Evolutionary conservation across 2,113 vertebrate species (phyloP), one percentile per base, ranked within the genome.

Genomic region (Tychaedon coryphoeus): DNA sequence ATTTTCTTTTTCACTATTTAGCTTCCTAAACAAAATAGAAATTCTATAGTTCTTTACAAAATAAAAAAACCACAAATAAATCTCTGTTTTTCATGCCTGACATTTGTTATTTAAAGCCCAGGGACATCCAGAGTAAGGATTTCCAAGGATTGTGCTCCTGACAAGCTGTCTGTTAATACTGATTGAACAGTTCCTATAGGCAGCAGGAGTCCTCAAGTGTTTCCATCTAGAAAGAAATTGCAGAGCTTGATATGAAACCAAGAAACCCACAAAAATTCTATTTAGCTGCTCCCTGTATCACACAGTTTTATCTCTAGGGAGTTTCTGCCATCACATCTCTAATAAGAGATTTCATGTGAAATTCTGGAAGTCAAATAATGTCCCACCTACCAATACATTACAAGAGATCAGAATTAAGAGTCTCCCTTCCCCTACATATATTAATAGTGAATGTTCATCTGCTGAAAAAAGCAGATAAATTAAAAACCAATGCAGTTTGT

Each of bases 181-280:
- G 95, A 98, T 51, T 90, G 97, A 97, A 93, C 42, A 85, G 96
- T 95, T 98, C 96, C 97, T 96, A 91, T 53, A 94, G 96, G 94
- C 71, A 93, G 90, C 86, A 94, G 66, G 94, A 92, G 47, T 92
- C 83, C 93, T 95, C 86, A 96, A 94, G 74, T 76, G 56, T 91
- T 97, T 95, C 76, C 85, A 86, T 92, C 91, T 57, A 88, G 80
- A 96, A 81, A 83, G 62, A 81, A 76, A 93, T 50, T 83, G 64
- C 15, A 86, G 75, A 96, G 73, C 74, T 86, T 19, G 13, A 48
- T 54, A 61, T 3, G 19, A 79, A 84, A 92, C 73, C 60, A 84
- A 94, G 64, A 88, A 87, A 93, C 60, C 47, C 57, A 47, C 72
- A 72, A 79, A 87, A 96, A 95, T 93, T 33, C n/a, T 53, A 91